A percentile compares a stretch with the other conserved stretches of the same genome.
Conservation (phyloP, 1,140 invertebrate species). For the Drosophila erecta region DNA sequence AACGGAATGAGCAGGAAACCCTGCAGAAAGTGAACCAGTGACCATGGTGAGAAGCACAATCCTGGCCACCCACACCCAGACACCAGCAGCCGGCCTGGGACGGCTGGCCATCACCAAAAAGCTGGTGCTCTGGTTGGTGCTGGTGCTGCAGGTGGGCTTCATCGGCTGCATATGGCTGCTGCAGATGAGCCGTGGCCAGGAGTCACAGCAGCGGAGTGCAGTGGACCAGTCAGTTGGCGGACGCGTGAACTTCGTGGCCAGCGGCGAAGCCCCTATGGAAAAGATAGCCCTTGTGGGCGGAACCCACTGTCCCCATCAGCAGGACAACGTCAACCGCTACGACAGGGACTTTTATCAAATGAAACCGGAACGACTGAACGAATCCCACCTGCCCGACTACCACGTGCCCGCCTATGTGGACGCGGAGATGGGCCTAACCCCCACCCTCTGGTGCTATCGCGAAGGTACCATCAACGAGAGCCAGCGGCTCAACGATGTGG, state of each 20-base stretch:
- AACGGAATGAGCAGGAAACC: conserved; percentile 23
- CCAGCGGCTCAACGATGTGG: conserved; percentile 29
- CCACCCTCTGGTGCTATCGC: conserved; percentile 86
- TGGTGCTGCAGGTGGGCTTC: conserved; percentile 69
- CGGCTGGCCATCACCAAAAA: conserved; percentile 68
- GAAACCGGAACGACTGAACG: conserved; percentile 61
- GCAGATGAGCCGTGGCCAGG: conserved; percentile 51
- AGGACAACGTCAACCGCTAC: conserved; percentile 66
- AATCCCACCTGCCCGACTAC: conserved; percentile 49
- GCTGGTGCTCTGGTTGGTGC: conserved; percentile 70
- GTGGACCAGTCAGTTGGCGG: conserved; percentile 5
- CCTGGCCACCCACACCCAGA: conserved; percentile 2
- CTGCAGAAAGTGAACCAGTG: conserved; percentile 10
- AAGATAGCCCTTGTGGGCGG: neutral
- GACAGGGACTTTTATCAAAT: conserved; percentile 64
- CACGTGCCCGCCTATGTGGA: conserved; percentile 48
- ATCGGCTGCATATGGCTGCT: conserved; percentile 76
- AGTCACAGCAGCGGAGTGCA: conserved; percentile 21
- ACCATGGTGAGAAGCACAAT: conserved; percentile 51
- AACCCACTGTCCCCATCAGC: conserved; percentile 25
- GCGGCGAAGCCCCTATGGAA: neutral
- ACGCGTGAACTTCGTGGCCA: conserved; percentile 55
- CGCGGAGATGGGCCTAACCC: conserved; percentile 78
- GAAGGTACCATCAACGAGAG: conserved; percentile 85
- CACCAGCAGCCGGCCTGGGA: conserved; percentile 10